Conservation (phyloP, 2,113 vertebrate genomes). For the Brienomyrus longianalis region DNA sequence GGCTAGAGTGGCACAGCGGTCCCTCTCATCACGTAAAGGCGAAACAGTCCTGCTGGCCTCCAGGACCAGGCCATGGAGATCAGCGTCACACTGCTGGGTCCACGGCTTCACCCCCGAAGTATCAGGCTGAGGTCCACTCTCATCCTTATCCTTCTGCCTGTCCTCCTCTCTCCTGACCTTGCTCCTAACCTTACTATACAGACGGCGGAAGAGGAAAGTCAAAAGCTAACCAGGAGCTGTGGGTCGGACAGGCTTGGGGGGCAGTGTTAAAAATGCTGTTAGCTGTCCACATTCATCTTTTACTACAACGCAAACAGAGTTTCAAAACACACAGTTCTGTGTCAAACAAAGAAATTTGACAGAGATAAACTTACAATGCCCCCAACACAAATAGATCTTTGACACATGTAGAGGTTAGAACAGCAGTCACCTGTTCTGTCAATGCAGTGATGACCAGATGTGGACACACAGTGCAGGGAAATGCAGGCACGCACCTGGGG, state of each 20-base stretch:
- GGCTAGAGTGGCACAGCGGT: slow-evolving; percentile 50
- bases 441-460: not conserved
- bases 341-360: not conserved
- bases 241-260: not conserved
- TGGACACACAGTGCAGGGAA: not conserved
- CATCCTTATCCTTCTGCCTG: slow-evolving; percentile 38
- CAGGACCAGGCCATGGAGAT: slow-evolving; percentile 42
- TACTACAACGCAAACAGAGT: not conserved
- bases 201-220: not conserved
- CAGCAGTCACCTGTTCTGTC: not conserved
- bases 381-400: not conserved
- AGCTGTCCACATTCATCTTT: not conserved
- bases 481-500: slow-evolving; percentile 32
- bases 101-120: slow-evolving; percentile 20
- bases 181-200: slow-evolving; percentile 40
- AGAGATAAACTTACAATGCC: not conserved
- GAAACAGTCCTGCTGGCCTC: slow-evolving; percentile 40
- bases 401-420: not conserved
- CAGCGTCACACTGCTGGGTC: slow-evolving; percentile 38
- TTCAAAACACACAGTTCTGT: not conserved
- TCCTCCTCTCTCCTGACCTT: slow-evolving; percentile 37
- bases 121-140: slow-evolving; percentile 18
- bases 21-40: slow-evolving; percentile 37
- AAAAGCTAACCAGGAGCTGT: not conserved
- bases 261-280: not conserved